These are phyloP conservation scores for Dicranocentrus wangi DNA, from an alignment of 2,888 invertebrate species.

Conservation along the genomic window DNA sequence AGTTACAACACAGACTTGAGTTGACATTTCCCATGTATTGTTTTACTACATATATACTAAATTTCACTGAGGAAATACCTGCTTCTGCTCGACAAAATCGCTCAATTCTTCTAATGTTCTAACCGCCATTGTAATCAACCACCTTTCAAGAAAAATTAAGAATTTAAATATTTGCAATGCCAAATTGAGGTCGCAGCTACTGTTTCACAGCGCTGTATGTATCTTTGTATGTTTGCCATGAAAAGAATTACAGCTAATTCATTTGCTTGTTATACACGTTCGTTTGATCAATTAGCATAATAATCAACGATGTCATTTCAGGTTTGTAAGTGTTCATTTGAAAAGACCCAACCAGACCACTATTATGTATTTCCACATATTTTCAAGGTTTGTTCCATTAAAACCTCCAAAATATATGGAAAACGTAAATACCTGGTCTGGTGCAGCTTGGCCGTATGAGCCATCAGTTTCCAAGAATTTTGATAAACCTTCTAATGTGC, in stretches of 20 bases:
- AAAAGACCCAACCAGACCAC: slow-evolving; percentile 77
- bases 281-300: too few species aligned
- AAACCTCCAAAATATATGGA: background rate
- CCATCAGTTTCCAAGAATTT: slow-evolving; percentile 96
- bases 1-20: too few species aligned
- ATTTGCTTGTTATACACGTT: too few species aligned
- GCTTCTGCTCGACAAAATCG: slow-evolving; percentile 81
- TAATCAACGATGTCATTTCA: slow-evolving; percentile 20
- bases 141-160: slow-evolving; percentile 75
- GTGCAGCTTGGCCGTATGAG: slow-evolving; percentile 82
- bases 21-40: too few species aligned
- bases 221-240: too few species aligned
- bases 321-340: background rate
- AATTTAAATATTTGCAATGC: slow-evolving; percentile 14
- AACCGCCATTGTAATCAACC: slow-evolving; percentile 95
- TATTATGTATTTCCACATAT: slow-evolving; percentile 73
- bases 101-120: slow-evolving; percentile 93
- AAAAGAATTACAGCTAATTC: too few species aligned
- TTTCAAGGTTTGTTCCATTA: background rate
- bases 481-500: slow-evolving; percentile 92
- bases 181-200: background rate
- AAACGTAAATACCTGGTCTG: slow-evolving; percentile 75
- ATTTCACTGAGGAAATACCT: slow-evolving; percentile 59
- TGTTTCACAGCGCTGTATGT: too few species aligned
- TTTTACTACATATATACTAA: too few species aligned